Percentiles rank a stretch among this genome's conserved stretches.
These are phyloP conservation scores for Zelostemma sp. DNA, from an alignment of 1,140 invertebrate genomes.

Conservation along the genomic window DNA sequence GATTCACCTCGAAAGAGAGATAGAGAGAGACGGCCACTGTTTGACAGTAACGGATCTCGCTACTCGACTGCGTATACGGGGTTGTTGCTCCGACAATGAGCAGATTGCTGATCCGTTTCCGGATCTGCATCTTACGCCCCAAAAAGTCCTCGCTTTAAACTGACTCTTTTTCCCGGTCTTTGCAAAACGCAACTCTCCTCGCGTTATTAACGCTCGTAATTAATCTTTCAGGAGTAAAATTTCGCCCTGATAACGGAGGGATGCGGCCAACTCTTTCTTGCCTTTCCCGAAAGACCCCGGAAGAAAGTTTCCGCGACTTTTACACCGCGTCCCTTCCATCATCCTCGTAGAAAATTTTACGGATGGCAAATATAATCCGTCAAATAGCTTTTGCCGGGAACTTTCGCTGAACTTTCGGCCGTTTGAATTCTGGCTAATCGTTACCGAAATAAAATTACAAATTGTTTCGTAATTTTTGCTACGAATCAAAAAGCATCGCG, in stretches of 20 bases:
- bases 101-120: conserved; percentile 28
- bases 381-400: conserved; percentile 43
- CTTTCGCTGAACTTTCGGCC: conserved; percentile 47
- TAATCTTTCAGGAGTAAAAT: conserved; percentile 48
- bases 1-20: too few relatives aligned
- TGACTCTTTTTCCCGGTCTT: conserved; percentile 25
- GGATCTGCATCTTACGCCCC: conserved; percentile 30
- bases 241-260: conserved; percentile 44
- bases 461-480: too few relatives aligned
- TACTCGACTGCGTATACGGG: conserved; percentile 30
- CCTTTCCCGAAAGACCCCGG: conserved; percentile 33
- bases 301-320: conserved; percentile 44
- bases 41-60: conserved; percentile 69
- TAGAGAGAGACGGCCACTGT: conserved; percentile 62
- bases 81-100: conserved; percentile 41
- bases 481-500: background rate
- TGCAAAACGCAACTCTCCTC: conserved; percentile 33
- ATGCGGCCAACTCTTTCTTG: conserved; percentile 30
- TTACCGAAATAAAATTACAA: conserved; percentile 40
- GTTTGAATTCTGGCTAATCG: conserved; percentile 40
- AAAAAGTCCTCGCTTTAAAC: conserved; percentile 5
- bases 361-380: conserved; percentile 49
- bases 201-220: conserved; percentile 53
- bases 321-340: conserved; percentile 41
- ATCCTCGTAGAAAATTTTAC: conserved; percentile 48